Base-by-base conservation (phyloP, 2,888 invertebrate species). In the Clunio marinus region DNA sequence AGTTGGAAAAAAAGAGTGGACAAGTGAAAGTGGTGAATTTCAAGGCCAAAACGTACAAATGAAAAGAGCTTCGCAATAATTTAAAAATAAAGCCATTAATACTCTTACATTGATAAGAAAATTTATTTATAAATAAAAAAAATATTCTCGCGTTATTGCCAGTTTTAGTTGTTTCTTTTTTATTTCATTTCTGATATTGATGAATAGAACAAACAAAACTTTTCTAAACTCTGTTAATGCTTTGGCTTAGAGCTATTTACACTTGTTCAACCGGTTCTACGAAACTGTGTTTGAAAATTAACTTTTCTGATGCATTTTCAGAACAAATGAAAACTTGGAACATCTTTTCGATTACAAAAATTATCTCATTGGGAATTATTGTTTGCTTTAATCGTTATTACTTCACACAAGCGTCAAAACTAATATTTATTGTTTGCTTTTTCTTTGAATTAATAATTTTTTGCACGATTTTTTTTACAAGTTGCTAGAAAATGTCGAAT, bases 251-350 rank as follows among this genome's bases (percentile, higher is more conserved):
- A n/a, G n/a, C n/a, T n/a, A n/a, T n/a, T n/a, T n/a, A n/a, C n/a
- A 51, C 51, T 51, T 51, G 51, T 20, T 51, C 51, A 51, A 51
- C 51, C 51, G 51, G 51, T 51, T 51, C 51, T 51, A 8, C 15
- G n/a, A 5, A 22, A n/a, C n/a, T n/a, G n/a, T n/a, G n/a, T n/a
- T n/a, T n/a, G n/a, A n/a, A n/a, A n/a, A 32, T 4, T 4, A 32
- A 7, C 10, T 32, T 32, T 32, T 32, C 32, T 4, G 32, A 32
- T 7, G 32, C 10, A 10, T 7, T 7, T 45, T 45, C n/a, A 4
- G 45, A 5, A 45, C 15, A 45, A 45, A 45, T 45, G n/a, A n/a
- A n/a, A n/a, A n/a, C n/a, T n/a, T n/a, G n/a, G n/a, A n/a, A n/a
- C n/a, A n/a, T n/a, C n/a, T 32, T 32, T 8, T 5, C 35, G 35